Base-by-base conservation (phyloP, 1,140 invertebrate species). In the Philopotamus ludificatus region DNA sequence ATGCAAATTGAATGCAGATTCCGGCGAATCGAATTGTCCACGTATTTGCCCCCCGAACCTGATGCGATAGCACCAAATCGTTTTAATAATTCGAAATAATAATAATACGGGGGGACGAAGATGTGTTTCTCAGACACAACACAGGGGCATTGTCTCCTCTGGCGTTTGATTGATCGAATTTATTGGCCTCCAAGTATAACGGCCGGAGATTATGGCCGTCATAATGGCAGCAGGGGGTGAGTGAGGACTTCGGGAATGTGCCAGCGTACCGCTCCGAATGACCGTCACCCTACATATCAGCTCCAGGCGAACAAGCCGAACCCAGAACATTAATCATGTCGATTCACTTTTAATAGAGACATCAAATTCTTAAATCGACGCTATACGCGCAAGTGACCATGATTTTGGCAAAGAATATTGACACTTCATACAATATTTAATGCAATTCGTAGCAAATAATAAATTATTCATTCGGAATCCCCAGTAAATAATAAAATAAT, bases 291-390 rank as follows among this genome's bases (percentile, higher is more conserved):
- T 20, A 15, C 44, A 20, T n/a, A n/a, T 34, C 28, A 47, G 20
- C 45, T n/a, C n/a, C 45, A 20, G 16, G 22, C 15, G 55, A 41
- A 42, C 21, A 26, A 42, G 21, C 34, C 50, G 42, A n/a, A n/a
- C 42, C 47, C 50, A 34, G 41, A 50, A 58, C 65, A 67, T 67
- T 67, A 67, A 67, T 67, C 65, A 67, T 57, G 51, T 58, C 65
- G 39, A 67, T 67, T 63, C 60, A 67, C 59, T 57, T 63, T 67
- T 67, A 67, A 67, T 67, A 60, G 65, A 63, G 65, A 67, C 65
- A 63, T 67, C 65, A 67, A 66, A 66, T 55, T 63, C 60, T 63
- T 63, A 57, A 66, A 66, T 62, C 58, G 57, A 18, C 39, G 8
- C 22, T 12, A 12, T 7, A 34, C 28, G 28, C n/a, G n/a, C n/a